Base-by-base conservation (phyloP, 1,140 invertebrate species). In the Sycophila sp. region DNA sequence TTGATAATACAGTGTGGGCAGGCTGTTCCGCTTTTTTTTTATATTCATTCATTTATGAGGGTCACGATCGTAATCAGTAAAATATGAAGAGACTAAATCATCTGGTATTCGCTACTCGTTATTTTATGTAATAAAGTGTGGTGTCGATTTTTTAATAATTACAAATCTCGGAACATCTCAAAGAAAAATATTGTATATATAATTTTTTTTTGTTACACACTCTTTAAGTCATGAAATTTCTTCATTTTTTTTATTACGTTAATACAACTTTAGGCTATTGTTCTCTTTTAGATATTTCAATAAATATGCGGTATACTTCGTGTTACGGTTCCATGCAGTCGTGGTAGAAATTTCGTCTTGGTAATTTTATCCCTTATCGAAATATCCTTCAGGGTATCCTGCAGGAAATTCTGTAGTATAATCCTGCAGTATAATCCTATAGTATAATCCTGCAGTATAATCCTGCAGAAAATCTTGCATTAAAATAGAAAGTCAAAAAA, bases 251-350 rank as follows among this genome's bases (percentile, higher is more conserved):
- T 64, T 10, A 19, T 64, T 53, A 38, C 1, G 6, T n/a, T 42
- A 66, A 40, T 66, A 66, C 15, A 66, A 26, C 1, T 66, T 55
- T 42, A 30, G 19, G 19, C 26, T 55, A 32, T 67, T 45, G n/a
- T n/a, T n/a, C 5, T 67, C 32, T 26, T 60, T 36, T 34, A 49
- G 11, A 45, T 56, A 47, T 63, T 49, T 49, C 6, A 47, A 63
- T 66, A 56, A 66, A 66, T 66, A 51, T 38, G n/a, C 32, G 36
- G 53, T 51, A 66, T 66, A 42, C 56, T 66, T n/a, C n/a, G 0
- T 13, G 55, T 66, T 66, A 22, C 17, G 17, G 22, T 36, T n/a
- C n/a, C n/a, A 22, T 28, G 53, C 22, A 38, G 26, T 62, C n/a
- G 26, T 8, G 13, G 17, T 38, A 51, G 6, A 47, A 64, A 53